A percentile compares a stretch with the other conserved stretches of the same genome.
Conservation (phyloP, 2,888 invertebrate species). For the Pseudococcus longispinus region DNA sequence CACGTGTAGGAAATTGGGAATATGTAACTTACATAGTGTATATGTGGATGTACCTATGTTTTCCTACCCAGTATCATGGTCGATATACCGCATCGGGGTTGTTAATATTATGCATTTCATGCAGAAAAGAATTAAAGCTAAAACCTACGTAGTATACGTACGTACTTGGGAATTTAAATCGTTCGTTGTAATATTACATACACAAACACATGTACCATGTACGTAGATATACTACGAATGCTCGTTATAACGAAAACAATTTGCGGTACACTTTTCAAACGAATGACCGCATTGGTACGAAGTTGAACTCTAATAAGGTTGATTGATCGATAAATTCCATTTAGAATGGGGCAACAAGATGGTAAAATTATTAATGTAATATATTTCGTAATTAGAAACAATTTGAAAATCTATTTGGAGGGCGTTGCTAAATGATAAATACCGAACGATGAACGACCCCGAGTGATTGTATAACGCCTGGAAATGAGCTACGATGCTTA, state of each 20-base stretch:
- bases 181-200: background rate
- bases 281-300: constrained; percentile 11
- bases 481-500: background rate
- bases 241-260: background rate
- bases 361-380: constrained; percentile 28
- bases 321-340: constrained; percentile 38
- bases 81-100: background rate
- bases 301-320: constrained; percentile 20
- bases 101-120: background rate
- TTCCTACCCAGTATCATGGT: background rate
- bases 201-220: background rate
- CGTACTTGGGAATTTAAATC: background rate
- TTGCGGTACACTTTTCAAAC: constrained; percentile 23
- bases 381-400: constrained; percentile 38
- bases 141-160: background rate
- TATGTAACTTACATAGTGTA: background rate
- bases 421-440: constrained; percentile 24
- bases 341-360: background rate
- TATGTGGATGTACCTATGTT: background rate
- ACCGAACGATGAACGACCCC: background rate
- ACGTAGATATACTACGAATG: background rate
- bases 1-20: background rate
- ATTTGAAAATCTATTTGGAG: constrained; percentile 7
- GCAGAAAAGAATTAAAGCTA: background rate
- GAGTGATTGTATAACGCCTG: constrained; percentile 8